Evolutionary conservation across 2,888 invertebrate genomes (phyloP), one percentile per base, ranked within the genome.

Genomic region (Anagyrus pseudococci): DNA sequence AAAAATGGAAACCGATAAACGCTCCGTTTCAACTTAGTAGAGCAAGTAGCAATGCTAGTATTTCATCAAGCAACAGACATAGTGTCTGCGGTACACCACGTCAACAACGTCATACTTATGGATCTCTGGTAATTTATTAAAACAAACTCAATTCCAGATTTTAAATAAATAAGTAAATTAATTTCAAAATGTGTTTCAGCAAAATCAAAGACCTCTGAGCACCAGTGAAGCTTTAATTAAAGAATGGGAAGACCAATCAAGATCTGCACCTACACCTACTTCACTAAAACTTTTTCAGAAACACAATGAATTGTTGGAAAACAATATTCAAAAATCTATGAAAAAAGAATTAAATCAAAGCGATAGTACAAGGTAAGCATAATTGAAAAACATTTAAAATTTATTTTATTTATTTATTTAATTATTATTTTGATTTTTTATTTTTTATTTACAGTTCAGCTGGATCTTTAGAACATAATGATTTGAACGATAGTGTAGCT

Each of bases 1-100:
- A 94, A 79, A 88, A 92, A 70, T 96, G 96, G 96, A 87, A 89
- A 67, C 84, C 87, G 69, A 84, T 94, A 20, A 90, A 91, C 75
- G 91, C 91, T 23, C 90, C 92, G 49, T 86, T 92, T 82, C 93
- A 93, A 82, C 84, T 93, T 47, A 93, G 93, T 78, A 85, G 93
- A 68, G 90, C 93, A 50, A 92, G 92, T 69, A 92, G 92, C 78
- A 89, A 88, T 68, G 88, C 91, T 54, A 92, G 92, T 77, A 84
- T 90, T 63, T 86, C 87, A 40, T 77, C 77, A 13, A 77, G 72
- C 54, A 77, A 78, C 53, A 73, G 79, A 43, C 78, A 77, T 58
- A 81, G 80, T 57, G 72, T 74, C 65, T 78, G 79, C 52, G 80
- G 80, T 49, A 79, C 80, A 20, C 77, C 79, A 1, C 77, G 47